phyloP scores from a whole-genome alignment of 2,797 vertebrate genomes.

The Sebastes kiyomatsui region DNA sequence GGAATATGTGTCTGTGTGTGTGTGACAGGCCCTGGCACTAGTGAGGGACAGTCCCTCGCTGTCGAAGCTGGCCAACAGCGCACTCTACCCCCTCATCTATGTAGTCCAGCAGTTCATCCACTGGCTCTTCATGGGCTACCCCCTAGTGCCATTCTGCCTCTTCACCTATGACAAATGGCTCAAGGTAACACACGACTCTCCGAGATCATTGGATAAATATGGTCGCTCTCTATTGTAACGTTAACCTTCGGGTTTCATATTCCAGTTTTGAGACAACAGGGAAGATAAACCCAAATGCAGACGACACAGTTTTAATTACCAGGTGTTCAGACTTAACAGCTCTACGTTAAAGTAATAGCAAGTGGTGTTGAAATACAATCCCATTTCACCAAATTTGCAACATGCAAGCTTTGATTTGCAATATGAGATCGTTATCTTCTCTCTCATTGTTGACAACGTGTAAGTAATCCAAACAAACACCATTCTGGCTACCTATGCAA shows the following conservation, averaged over 20 bases:
- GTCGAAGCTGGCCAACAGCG: slow-evolving; percentile 80
- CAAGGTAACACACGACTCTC: slow-evolving; percentile 81
- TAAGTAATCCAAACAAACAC: background rate
- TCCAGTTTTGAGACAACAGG: background rate
- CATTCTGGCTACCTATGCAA: background rate
- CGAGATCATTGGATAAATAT: background rate
- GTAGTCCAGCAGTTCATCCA: slow-evolving; percentile 91
- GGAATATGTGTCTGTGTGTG: background rate
- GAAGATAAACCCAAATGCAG: background rate
- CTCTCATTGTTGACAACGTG: background rate
- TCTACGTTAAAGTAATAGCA: background rate
- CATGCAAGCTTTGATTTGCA: background rate
- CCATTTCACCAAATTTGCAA: background rate
- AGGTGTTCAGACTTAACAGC: background rate
- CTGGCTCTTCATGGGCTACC: slow-evolving; percentile 98
- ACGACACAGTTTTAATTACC: background rate
- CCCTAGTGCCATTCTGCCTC: slow-evolving; percentile 94
- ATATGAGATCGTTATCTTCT: background rate
- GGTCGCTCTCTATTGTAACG: background rate
- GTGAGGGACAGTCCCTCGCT: slow-evolving; percentile 89
- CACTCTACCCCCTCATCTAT: slow-evolving; percentile 88
- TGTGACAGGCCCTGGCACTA: slow-evolving; percentile 82
- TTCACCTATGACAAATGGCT: slow-evolving; percentile 97
- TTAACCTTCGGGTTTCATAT: background rate
- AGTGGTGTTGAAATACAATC: background rate